Percentiles rank a stretch among this genome's conserved stretches.
Conservation (phyloP, 2,113 vertebrate species). For the Anser brachyrhynchus region DNA sequence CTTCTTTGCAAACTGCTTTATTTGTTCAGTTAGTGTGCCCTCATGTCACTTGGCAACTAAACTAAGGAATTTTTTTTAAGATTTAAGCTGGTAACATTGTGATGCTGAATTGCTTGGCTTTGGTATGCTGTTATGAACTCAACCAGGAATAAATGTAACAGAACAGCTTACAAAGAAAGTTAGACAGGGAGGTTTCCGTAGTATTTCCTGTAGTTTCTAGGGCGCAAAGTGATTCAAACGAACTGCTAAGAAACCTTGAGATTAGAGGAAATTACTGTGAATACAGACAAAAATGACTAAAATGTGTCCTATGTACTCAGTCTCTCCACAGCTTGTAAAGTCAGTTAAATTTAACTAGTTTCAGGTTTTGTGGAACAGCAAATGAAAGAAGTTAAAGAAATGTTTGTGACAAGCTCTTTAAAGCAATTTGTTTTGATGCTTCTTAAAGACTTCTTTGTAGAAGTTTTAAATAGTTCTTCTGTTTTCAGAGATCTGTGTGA, state of each 20-base stretch:
- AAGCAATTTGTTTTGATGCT: constrained; percentile 57
- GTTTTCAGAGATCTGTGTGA: constrained; percentile 24
- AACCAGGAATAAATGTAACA: constrained; percentile 36
- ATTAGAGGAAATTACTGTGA: constrained; percentile 39
- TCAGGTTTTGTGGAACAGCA: constrained; percentile 45
- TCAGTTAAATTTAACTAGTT: constrained; percentile 58
- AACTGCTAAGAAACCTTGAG: constrained; percentile 3
- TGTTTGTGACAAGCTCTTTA: constrained; percentile 42
- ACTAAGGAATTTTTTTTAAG: background rate
- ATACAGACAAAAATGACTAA: constrained; percentile 3
- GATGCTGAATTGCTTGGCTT: constrained; percentile 16
- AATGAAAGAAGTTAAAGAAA: constrained; percentile 58
- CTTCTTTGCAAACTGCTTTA: background rate
- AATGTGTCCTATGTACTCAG: background rate
- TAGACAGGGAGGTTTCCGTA: constrained; percentile 20
- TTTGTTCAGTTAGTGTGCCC: background rate
- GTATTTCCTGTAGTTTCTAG: constrained; percentile 46
- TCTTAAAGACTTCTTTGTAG: constrained; percentile 70
- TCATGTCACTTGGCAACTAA: background rate
- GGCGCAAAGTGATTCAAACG: constrained; percentile 23
- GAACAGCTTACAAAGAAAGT: background rate
- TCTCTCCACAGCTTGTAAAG: constrained; percentile 67
- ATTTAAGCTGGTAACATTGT: background rate
- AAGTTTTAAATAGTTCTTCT: constrained; percentile 61
- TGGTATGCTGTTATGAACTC: background rate